phyloP scores from a whole-genome alignment of 30 jellyfish, hydroid and myxozoan species.

The Pseudorhiza aurosa region DNA sequence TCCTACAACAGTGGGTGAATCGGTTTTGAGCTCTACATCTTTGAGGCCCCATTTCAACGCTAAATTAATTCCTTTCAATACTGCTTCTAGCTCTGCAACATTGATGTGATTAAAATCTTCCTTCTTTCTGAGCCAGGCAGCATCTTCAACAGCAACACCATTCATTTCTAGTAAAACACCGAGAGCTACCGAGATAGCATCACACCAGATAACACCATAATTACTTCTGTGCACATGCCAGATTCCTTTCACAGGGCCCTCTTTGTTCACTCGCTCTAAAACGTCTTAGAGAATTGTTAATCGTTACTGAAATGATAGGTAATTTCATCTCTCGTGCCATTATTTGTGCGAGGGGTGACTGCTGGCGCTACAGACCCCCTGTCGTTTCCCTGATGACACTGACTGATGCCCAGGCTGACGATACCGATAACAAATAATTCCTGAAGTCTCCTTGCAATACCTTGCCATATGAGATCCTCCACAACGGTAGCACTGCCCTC shows the following conservation, averaged over 20 bases:
- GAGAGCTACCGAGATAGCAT: background rate
- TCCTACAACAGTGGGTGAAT: constrained; percentile 10
- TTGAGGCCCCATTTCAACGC: constrained; percentile 9
- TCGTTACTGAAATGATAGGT: no score
- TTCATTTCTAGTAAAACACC: background rate
- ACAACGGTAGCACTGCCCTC: no score
- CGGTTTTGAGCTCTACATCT: background rate
- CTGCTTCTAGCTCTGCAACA: constrained; percentile 38
- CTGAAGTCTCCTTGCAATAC: no score
- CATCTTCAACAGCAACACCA: background rate
- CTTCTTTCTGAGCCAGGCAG: constrained; percentile 13
- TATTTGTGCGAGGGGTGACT: no score
- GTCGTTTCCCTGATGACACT: no score
- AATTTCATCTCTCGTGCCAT: no score
- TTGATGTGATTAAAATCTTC: constrained; percentile 11
- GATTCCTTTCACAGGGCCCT: constrained; percentile 27
- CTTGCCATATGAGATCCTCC: no score
- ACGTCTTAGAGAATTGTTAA: no score
- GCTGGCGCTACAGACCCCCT: no score
- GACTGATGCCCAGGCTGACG: no score
- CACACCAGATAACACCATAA: background rate
- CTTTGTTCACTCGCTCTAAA: background rate
- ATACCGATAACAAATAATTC: no score
- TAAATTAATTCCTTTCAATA: background rate
- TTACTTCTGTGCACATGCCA: background rate